A percentile compares a stretch with the other conserved stretches of the same genome.
These are phyloP conservation scores for Tillus elongatus DNA, from an alignment of 2,888 invertebrate genomes.

Conservation along the genomic window DNA sequence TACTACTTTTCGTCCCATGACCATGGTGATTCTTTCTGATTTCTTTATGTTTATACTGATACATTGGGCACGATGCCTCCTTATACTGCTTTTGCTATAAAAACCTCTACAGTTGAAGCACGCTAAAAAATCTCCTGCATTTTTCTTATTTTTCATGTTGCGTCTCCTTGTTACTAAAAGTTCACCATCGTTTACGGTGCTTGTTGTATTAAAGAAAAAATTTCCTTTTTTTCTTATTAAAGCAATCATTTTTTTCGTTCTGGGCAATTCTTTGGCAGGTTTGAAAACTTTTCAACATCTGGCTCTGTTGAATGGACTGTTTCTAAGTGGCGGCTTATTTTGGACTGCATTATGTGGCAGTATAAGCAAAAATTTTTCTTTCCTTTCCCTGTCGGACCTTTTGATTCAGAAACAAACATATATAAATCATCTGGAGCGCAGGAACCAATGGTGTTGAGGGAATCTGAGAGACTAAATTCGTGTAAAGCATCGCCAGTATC, in stretches of 20 bases:
- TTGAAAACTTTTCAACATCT: slow-evolving; percentile 1
- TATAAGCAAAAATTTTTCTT: slow-evolving; percentile 6
- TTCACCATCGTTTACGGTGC: slow-evolving; percentile 6
- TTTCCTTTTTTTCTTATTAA: slow-evolving; percentile 12
- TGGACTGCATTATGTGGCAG: not conserved
- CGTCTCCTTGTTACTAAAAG: slow-evolving; percentile 10
- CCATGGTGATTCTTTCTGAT: slow-evolving; percentile 16
- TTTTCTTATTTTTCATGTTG: slow-evolving; percentile 3
- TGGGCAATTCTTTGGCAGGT: slow-evolving; percentile 6
- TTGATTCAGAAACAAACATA: too few relatives aligned
- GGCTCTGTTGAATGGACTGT: not conserved
- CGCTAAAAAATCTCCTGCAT: slow-evolving; percentile 16
- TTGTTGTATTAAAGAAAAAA: slow-evolving; percentile 12
- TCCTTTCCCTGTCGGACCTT: too few relatives aligned
- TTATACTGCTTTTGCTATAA: slow-evolving; percentile 18
- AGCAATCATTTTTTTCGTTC: slow-evolving; percentile 9
- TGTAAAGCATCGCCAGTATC: too few relatives aligned
- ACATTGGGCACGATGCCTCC: slow-evolving; percentile 19
- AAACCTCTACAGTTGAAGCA: slow-evolving; percentile 21
- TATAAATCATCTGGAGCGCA: too few relatives aligned
- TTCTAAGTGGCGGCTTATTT: slow-evolving; percentile 4
- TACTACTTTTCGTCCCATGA: slow-evolving; percentile 14
- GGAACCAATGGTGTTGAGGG: too few relatives aligned
- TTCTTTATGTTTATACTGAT: slow-evolving; percentile 9
- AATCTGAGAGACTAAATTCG: too few relatives aligned